Evolutionary conservation across 2,113 vertebrate genomes (phyloP).

Genomic region (Loxodonta africana): DNA sequence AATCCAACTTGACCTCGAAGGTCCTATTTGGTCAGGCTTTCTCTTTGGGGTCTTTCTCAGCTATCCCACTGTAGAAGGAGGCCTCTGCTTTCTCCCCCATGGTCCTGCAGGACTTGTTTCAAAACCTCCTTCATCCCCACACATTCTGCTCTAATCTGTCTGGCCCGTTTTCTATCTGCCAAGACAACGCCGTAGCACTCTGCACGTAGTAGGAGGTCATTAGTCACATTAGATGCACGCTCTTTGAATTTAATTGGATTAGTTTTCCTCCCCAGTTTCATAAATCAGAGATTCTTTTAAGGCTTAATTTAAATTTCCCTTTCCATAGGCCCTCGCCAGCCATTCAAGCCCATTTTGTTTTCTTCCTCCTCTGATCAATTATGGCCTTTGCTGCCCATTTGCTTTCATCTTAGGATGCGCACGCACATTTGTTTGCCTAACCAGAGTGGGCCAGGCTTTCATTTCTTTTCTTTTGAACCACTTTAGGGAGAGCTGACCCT

Average conservation of each 20-base stretch:
- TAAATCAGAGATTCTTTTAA: conserved; percentile 10
- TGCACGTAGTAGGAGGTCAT: neutral
- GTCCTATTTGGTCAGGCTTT: neutral
- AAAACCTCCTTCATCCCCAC: neutral
- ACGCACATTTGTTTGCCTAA: neutral
- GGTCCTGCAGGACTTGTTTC: neutral
- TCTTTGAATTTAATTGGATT: neutral
- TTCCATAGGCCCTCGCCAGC: neutral
- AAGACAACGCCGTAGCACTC: neutral
- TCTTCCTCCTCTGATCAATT: neutral
- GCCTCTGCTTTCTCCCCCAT: neutral
- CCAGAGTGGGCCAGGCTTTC: neutral
- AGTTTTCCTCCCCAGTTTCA: neutral
- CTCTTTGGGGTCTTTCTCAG: neutral
- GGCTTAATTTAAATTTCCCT: conserved; percentile 8
- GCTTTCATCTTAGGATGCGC: neutral
- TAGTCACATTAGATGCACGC: neutral
- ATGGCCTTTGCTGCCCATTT: neutral
- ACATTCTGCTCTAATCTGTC: neutral
- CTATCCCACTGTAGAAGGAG: neutral
- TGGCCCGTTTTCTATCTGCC: neutral
- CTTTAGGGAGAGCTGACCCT: neutral
- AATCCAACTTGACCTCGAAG: neutral
- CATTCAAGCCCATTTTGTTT: neutral
- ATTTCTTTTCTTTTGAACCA: conserved; percentile 8